Evolutionary conservation across 1,140 invertebrate species (phyloP).

Genomic region (Drosophila chauvacae): DNA sequence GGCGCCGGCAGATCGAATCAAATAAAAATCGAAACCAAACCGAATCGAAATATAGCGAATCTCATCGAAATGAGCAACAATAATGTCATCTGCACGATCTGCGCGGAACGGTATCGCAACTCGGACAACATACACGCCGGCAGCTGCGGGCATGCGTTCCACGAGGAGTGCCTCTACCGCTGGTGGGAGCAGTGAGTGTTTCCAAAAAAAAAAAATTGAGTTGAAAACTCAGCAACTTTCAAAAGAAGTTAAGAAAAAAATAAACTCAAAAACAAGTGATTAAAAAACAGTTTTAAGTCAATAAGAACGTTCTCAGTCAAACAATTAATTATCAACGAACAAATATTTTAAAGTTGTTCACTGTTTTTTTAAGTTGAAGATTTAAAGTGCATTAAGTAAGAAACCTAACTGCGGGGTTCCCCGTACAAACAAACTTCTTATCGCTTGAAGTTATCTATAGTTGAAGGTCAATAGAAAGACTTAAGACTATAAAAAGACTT

Average conservation of each 20-base stretch:
- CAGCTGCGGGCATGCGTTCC: slow-evolving; percentile 65
- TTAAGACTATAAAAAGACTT: background rate
- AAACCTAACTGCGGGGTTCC: background rate
- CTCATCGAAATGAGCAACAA: slow-evolving; percentile 10
- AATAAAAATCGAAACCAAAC: background rate
- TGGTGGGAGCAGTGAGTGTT: slow-evolving; percentile 61
- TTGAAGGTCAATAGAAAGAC: background rate
- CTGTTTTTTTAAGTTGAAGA: background rate
- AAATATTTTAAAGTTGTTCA: background rate
- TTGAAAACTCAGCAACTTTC: background rate
- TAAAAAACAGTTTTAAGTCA: background rate
- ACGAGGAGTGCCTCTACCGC: slow-evolving; percentile 54
- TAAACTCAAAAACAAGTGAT: background rate
- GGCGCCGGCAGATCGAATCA: slow-evolving; percentile 8
- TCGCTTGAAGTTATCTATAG: background rate
- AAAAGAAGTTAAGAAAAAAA: background rate
- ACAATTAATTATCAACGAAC: background rate
- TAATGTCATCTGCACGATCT: slow-evolving; percentile 58
- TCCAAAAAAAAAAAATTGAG: too few relatives aligned
- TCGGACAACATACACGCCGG: slow-evolving; percentile 54
- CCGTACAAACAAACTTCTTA: background rate
- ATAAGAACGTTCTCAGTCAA: background rate
- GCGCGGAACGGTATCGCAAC: slow-evolving; percentile 47
- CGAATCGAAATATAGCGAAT: background rate
- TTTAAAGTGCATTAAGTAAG: background rate